A percentile compares a stretch with the other conserved stretches of the same genome.
phyloP scores from a whole-genome alignment of 2,888 invertebrate genomes.

The Ceramica pisi region DNA sequence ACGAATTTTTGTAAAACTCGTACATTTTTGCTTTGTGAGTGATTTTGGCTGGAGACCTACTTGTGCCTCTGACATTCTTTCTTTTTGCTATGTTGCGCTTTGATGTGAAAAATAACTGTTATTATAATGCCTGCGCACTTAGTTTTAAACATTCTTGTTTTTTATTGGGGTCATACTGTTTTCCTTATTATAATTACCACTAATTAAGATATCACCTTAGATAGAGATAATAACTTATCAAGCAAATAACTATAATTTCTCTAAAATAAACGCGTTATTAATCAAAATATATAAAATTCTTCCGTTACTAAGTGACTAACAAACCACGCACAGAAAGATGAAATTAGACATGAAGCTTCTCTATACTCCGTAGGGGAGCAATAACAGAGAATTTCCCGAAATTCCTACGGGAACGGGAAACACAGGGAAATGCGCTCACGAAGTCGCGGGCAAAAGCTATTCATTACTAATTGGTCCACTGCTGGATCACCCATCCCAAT shows the following conservation, averaged over 20 bases:
- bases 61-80: conserved; percentile 37
- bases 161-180: not conserved
- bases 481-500: too few relatives aligned
- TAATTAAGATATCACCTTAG: not conserved
- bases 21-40: conserved; percentile 50
- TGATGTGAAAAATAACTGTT: conserved; percentile 29
- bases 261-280: not conserved
- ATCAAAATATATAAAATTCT: too few relatives aligned
- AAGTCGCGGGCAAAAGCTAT: too few relatives aligned
- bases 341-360: too few relatives aligned
- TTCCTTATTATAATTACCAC: not conserved
- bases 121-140: not conserved
- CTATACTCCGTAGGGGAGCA: too few relatives aligned
- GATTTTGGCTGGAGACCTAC: conserved; percentile 9
- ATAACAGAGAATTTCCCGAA: too few relatives aligned
- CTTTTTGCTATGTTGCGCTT: conserved; percentile 18
- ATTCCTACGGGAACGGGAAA: too few relatives aligned
- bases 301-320: too few relatives aligned
- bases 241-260: not conserved
- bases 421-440: too few relatives aligned
- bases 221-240: too few relatives aligned
- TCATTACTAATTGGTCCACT: too few relatives aligned
- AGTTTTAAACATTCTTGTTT: not conserved
- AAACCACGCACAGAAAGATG: too few relatives aligned
- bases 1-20: conserved; percentile 22